Base-by-base conservation (phyloP, 1,140 invertebrate genomes). In the Heliconius hermathena region DNA sequence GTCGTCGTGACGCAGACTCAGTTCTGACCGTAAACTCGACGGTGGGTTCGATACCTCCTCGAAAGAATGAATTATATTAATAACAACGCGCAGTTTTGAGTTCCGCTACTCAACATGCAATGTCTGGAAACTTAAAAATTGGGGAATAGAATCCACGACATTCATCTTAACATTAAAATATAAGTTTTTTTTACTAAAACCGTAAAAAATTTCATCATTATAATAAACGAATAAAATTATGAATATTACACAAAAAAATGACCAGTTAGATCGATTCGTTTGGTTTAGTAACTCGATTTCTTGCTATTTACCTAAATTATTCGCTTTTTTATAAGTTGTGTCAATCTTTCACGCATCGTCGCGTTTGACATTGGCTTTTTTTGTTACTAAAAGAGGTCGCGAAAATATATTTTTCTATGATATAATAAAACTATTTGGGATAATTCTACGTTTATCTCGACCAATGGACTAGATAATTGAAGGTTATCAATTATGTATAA, bases 221-320 rank as follows among this genome's bases (percentile, higher is more conserved):
- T 29, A 66, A 66, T 66, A 26, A 66, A 26, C 54, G 54, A 57
- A 9, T 57, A 52, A 77, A 83, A 82, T 86, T 85, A 88, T 87
- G 77, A 86, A 85, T 84, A 88, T 87, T 83, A 88, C 73, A 82
- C 83, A 83, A 87, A 86, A 88, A 85, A 87, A 83, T 82, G 80
- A 83, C 87, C 82, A 84, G 75, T 46, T 33, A 83, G 71, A 80
- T 85, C 83, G 80, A 84, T 85, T 87, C 82, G 79, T 74, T 79
- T 79, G 73, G 82, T 92, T 91, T 91, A 88, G 91, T 90, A 93
- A 93, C 77, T 87, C 82, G 91, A 92, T 93, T 93, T 93, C 90
- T 89, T 90, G 91, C 88, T 94, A 88, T 92, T 94, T 94, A 92
- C 88, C 87, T 78, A 90, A 88, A 93, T 93, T 93, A 91, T 85